Evolutionary conservation across 2,888 invertebrate genomes (phyloP).

Genomic region (Conomelus anceps): DNA sequence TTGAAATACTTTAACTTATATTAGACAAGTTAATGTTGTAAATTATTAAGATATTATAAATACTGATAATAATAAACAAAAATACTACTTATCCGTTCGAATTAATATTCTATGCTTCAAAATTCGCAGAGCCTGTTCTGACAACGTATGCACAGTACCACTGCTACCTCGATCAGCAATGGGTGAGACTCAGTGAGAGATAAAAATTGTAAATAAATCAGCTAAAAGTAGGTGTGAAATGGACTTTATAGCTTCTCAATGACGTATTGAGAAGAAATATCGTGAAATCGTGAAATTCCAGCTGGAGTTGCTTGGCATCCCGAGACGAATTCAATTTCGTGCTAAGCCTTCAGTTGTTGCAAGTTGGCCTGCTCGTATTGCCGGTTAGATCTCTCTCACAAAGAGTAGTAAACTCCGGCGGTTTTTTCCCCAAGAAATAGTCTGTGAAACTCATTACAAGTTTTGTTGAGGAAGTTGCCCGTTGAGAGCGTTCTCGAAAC

Average conservation of each 20-base stretch:
- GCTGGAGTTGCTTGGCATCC: not conserved
- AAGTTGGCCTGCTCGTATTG: not conserved
- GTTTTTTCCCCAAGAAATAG: not conserved
- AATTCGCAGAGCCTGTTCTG: too few relatives aligned
- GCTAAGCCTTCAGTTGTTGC: not conserved
- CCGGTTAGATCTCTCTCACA: not conserved
- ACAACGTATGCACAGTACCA: too few relatives aligned
- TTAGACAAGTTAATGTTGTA: too few relatives aligned
- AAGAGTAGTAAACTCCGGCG: not conserved
- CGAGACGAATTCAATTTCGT: not conserved
- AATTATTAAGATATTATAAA: too few relatives aligned
- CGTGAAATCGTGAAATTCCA: not conserved
- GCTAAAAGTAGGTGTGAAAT: not conserved
- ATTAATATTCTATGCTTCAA: too few relatives aligned
- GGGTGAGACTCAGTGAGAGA: too few relatives aligned
- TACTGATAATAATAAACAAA: too few relatives aligned
- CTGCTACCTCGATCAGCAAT: too few relatives aligned
- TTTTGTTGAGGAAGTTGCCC: not conserved
- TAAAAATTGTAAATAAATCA: not conserved
- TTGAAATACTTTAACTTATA: too few relatives aligned
- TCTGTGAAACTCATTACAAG: not conserved
- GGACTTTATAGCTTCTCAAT: not conserved
- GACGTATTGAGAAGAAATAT: not conserved
- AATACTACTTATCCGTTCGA: too few relatives aligned
- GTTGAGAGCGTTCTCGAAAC: not conserved